Conservation (phyloP, 2,113 vertebrate species). For the Chiloscyllium plagiosum region DNA sequence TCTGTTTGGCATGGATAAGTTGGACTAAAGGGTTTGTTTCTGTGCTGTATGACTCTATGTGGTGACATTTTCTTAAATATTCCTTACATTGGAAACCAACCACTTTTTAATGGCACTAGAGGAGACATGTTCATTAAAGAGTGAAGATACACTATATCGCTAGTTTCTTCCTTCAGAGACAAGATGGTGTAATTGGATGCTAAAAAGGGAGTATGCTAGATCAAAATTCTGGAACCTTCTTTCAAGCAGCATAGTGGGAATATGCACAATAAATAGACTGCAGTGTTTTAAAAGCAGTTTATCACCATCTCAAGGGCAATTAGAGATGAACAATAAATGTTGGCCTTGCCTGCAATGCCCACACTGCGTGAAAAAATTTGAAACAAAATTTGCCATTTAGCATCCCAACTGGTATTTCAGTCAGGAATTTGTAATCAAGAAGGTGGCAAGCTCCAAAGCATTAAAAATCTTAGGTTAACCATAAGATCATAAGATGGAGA, state of each 20-base stretch:
- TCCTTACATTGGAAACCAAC: not conserved
- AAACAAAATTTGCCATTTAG: no score
- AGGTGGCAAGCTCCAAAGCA: not conserved
- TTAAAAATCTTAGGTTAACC: not conserved
- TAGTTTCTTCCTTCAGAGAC: not conserved
- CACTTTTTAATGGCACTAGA: not conserved
- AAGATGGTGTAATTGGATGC: not conserved
- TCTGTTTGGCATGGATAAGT: no score
- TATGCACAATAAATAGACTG: not conserved
- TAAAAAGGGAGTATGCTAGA: not conserved
- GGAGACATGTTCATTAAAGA: not conserved
- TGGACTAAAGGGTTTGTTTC: no score
- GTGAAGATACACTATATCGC: no score
- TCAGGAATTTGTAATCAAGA: not conserved
- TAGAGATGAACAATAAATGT: not conserved
- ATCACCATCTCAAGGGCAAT: not conserved
- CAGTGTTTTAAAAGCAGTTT: not conserved
- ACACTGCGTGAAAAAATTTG: not conserved
- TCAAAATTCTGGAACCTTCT: not conserved
- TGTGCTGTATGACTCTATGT: not conserved
- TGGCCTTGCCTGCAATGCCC: not conserved
- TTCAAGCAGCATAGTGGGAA: not conserved
- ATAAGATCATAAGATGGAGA: no score
- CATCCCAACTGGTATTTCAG: not conserved
- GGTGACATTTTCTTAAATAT: not conserved